phyloP scores from a whole-genome alignment of 2,113 vertebrate genomes.

The Vidua macroura region DNA sequence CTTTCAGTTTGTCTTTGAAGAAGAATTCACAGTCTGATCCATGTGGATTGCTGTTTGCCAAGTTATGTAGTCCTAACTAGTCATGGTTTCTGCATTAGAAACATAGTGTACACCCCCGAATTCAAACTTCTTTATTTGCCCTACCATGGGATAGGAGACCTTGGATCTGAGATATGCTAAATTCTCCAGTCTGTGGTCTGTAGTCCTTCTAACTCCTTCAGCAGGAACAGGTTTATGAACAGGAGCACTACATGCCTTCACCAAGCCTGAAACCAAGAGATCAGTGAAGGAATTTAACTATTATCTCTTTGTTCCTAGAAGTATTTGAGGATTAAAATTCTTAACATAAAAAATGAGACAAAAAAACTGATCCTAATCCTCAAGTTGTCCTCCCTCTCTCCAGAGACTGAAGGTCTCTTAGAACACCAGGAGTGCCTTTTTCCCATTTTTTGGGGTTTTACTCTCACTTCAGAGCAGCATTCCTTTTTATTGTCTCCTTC shows the following conservation, averaged over 20 bases:
- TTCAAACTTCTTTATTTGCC: background rate
- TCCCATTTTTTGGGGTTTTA: background rate
- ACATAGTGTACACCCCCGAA: background rate
- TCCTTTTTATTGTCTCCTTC: background rate
- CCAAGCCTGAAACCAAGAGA: background rate
- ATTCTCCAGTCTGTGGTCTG: background rate
- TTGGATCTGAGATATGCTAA: background rate
- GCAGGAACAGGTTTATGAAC: background rate
- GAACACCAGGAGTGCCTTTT: background rate
- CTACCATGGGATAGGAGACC: background rate
- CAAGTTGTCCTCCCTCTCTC: background rate
- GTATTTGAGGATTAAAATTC: background rate
- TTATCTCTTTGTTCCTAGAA: background rate
- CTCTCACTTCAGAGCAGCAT: background rate
- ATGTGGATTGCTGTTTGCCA: background rate
- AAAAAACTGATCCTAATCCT: background rate
- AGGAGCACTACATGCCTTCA: background rate
- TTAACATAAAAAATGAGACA: background rate
- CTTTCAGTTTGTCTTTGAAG: background rate
- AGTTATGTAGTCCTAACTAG: background rate
- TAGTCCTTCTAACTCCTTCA: background rate
- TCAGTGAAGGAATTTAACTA: background rate
- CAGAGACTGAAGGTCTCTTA: background rate
- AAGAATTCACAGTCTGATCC: background rate
- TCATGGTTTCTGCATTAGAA: background rate